phyloP scores from a whole-genome alignment of 2,888 invertebrate species.

The Atethmia centrago region DNA sequence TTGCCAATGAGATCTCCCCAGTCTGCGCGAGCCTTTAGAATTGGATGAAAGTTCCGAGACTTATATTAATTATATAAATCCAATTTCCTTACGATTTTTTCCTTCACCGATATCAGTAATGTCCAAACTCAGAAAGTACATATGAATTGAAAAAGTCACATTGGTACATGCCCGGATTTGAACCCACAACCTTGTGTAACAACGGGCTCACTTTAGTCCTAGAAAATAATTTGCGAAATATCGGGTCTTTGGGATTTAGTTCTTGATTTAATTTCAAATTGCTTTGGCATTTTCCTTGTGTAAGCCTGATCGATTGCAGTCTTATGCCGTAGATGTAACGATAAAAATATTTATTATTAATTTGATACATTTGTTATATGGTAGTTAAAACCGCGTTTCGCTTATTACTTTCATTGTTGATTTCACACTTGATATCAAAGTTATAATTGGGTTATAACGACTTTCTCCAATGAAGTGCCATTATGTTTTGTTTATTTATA shows the following conservation, averaged over 20 bases:
- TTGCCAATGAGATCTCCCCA: too few species aligned
- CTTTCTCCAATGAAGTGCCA: constrained; percentile 26
- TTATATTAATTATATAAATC: too few species aligned
- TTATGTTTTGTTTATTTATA: constrained; percentile 32
- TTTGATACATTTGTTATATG: not conserved
- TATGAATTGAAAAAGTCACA: too few species aligned
- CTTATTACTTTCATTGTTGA: constrained; percentile 50
- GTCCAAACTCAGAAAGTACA: too few species aligned
- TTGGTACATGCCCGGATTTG: too few species aligned
- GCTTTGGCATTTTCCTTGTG: not conserved
- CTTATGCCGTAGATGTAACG: not conserved
- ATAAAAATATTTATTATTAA: not conserved
- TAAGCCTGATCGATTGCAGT: too few species aligned
- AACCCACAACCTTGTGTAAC: too few species aligned
- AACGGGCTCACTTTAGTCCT: too few species aligned
- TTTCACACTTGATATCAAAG: constrained; percentile 42
- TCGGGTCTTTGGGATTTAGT: not conserved
- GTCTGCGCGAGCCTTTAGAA: too few species aligned
- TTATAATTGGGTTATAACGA: constrained; percentile 44
- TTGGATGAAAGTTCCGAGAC: too few species aligned
- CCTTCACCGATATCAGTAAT: too few species aligned
- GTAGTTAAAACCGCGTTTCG: constrained; percentile 16
- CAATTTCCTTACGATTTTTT: too few species aligned
- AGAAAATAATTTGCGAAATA: not conserved
- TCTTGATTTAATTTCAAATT: constrained; percentile 4